These are phyloP conservation scores for Euspilapteryx auroguttella DNA, from an alignment of 2,888 invertebrate species.

Conservation along the genomic window DNA sequence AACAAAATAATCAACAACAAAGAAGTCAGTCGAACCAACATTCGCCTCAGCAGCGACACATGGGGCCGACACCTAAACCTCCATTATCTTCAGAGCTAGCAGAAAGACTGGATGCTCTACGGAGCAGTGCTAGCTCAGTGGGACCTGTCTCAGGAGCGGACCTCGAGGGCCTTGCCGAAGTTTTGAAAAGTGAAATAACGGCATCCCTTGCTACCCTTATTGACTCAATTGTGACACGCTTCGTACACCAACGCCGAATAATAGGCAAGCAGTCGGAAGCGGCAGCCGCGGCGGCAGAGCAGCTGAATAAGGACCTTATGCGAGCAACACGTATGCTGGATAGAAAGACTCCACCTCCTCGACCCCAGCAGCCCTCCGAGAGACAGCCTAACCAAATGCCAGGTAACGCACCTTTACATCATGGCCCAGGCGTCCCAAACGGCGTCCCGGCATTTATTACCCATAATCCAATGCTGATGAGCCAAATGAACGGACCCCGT, in stretches of 20 bases:
- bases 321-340: conserved; percentile 81
- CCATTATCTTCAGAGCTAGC: conserved; percentile 70
- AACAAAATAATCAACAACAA: conserved; percentile 56
- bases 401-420: conserved; percentile 61
- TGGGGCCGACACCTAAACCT: conserved; percentile 44
- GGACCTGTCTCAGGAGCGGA: conserved; percentile 76
- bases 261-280: conserved; percentile 78
- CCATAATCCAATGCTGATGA: conserved; percentile 47
- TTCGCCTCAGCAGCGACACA: conserved; percentile 51
- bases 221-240: conserved; percentile 85
- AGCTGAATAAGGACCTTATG: conserved; percentile 81
- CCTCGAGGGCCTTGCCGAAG: conserved; percentile 86
- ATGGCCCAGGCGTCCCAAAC: conserved; percentile 32
- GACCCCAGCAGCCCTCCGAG: conserved; percentile 71
- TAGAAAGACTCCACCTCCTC: conserved; percentile 78
- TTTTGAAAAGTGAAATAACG: conserved; percentile 87
- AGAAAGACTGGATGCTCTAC: conserved; percentile 76
- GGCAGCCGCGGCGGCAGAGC: conserved; percentile 79
- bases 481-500: conserved; percentile 63
- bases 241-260: conserved; percentile 78
- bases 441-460: conserved; percentile 49
- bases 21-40: conserved; percentile 63
- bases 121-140: conserved; percentile 68
- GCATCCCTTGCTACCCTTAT: conserved; percentile 81
- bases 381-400: conserved; percentile 56